These are phyloP conservation scores for Buathra laborator DNA, from an alignment of 2,888 invertebrate species.

Conservation along the genomic window DNA sequence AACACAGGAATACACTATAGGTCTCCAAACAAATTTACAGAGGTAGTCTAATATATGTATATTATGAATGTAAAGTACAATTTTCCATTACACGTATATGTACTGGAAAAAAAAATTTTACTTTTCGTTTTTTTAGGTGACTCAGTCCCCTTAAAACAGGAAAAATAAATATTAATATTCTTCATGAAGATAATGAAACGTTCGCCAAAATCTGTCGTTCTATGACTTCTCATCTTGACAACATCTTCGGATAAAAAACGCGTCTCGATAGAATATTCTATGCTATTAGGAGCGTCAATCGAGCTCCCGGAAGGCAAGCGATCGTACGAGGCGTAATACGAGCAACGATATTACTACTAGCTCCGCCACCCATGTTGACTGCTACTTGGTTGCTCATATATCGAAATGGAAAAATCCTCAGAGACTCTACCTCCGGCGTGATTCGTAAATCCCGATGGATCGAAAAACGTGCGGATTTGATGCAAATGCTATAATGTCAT, in stretches of 20 bases:
- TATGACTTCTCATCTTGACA: background rate
- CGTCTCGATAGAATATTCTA: background rate
- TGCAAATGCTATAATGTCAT: background rate
- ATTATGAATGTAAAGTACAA: too few relatives aligned
- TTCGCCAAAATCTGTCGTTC: background rate
- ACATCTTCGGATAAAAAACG: background rate
- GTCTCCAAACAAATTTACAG: too few relatives aligned
- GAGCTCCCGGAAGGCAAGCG: background rate
- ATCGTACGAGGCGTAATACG: background rate
- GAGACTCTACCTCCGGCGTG: background rate
- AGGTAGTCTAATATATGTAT: too few relatives aligned
- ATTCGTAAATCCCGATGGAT: constrained; percentile 5
- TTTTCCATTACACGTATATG: too few relatives aligned
- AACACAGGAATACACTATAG: too few relatives aligned
- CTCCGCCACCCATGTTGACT: background rate
- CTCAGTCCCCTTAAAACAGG: too few relatives aligned
- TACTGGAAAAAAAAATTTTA: too few relatives aligned
- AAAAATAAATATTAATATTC: too few relatives aligned
- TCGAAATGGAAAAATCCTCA: background rate
- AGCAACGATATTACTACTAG: background rate
- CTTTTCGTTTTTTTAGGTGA: too few relatives aligned
- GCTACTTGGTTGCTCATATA: background rate
- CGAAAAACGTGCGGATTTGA: background rate
- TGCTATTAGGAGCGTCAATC: constrained; percentile 5
- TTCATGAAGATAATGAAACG: background rate